These are phyloP conservation scores for Eulemur rubriventer DNA, from an alignment of 2,797 vertebrate species.

Conservation along the genomic window DNA sequence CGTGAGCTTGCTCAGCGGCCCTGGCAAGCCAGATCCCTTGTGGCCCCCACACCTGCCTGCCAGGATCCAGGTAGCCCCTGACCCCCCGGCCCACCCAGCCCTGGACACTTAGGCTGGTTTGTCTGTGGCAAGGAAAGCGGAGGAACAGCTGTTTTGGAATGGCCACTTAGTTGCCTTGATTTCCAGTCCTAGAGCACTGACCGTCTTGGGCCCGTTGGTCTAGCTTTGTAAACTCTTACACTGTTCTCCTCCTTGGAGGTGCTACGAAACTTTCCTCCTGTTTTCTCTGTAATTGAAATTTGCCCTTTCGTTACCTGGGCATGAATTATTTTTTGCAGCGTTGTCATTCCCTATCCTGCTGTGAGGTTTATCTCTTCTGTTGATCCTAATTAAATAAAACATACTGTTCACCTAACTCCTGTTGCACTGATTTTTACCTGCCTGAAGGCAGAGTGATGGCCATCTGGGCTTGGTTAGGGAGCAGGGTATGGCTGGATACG, in stretches of 20 bases:
- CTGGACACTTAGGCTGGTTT: slow-evolving; percentile 1
- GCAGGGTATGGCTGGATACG: slow-evolving; percentile 59
- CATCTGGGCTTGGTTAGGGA: slow-evolving; percentile 61
- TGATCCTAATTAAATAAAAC: slow-evolving; percentile 88
- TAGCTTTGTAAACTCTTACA: slow-evolving; percentile 40
- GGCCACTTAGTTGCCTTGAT: background rate
- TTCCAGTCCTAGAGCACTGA: background rate
- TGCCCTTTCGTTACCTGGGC: slow-evolving; percentile 85
- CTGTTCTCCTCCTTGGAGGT: slow-evolving; percentile 23
- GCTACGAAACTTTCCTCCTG: slow-evolving; percentile 70
- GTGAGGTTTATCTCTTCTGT: slow-evolving; percentile 87
- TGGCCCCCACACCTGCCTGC: background rate
- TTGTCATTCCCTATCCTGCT: slow-evolving; percentile 83
- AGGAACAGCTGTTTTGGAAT: background rate
- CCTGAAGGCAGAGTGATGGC: slow-evolving; percentile 78
- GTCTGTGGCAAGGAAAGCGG: background rate
- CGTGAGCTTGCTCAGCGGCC: background rate
- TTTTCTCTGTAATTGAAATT: slow-evolving; percentile 85
- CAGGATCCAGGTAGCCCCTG: background rate
- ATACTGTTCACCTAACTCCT: slow-evolving; percentile 80
- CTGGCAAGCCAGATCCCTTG: background rate
- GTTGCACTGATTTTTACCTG: slow-evolving; percentile 82
- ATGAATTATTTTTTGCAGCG: slow-evolving; percentile 84
- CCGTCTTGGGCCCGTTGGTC: slow-evolving; percentile 38
- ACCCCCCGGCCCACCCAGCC: accelerated